A percentile compares a stretch with the other conserved stretches of the same genome.
Evolutionary conservation across 2,113 vertebrate genomes (phyloP).

Genomic region (Oryzias celebensis): DNA sequence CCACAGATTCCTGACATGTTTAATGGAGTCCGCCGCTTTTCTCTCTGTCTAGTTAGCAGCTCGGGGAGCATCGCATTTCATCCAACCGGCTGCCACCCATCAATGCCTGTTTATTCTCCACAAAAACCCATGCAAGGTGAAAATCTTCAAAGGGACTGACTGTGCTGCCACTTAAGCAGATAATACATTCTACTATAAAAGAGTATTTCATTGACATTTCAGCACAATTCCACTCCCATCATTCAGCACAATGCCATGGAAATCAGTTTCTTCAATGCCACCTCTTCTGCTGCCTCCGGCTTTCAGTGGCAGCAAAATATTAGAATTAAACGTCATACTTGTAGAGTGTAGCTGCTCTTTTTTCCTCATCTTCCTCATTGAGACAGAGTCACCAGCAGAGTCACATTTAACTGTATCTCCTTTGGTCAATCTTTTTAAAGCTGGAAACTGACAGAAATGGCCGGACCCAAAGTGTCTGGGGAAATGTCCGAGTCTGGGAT

Average conservation of each 20-base stretch:
- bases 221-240: constrained; percentile 40
- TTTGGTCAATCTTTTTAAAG: constrained; percentile 68
- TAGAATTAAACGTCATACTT: constrained; percentile 37
- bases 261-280: constrained; percentile 33
- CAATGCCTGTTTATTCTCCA: constrained; percentile 36
- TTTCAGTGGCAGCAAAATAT: constrained; percentile 36
- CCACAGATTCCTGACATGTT: constrained; percentile 36
- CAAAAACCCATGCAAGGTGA: constrained; percentile 29
- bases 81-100: constrained; percentile 28
- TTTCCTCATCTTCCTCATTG: constrained; percentile 28
- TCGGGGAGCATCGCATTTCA: constrained; percentile 35
- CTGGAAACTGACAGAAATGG: constrained; percentile 55
- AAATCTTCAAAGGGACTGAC: constrained; percentile 46
- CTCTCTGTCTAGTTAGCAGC: constrained; percentile 27
- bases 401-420: constrained; percentile 66
- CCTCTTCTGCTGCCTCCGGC: constrained; percentile 22
- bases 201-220: constrained; percentile 54
- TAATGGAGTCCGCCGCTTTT: constrained; percentile 15
- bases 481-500: constrained; percentile 68
- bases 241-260: constrained; percentile 35
- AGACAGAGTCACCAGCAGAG: constrained; percentile 42
- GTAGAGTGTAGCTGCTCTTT: constrained; percentile 33
- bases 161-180: constrained; percentile 35
- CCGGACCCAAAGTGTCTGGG: constrained; percentile 57
- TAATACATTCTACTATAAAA: constrained; percentile 48